phyloP scores from a whole-genome alignment of 2,888 invertebrate species.

The Idaea biselata region DNA sequence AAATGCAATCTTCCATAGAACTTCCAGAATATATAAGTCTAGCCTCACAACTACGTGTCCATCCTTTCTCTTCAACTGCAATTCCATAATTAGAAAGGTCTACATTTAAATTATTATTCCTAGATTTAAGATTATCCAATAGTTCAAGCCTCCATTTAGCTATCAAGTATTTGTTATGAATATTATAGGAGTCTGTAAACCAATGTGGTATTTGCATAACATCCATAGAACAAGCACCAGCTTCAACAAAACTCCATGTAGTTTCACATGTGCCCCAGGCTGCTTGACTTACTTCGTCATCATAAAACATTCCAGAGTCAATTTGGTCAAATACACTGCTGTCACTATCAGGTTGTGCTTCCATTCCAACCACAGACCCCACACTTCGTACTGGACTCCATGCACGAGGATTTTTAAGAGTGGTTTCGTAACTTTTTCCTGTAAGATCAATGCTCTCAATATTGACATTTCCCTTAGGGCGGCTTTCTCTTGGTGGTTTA shows the following conservation, averaged over 20 bases:
- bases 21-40: conserved; percentile 81
- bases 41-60: conserved; percentile 91
- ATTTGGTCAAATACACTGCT: conserved; percentile 88
- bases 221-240: conserved; percentile 89
- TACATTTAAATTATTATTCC: conserved; percentile 71
- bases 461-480: conserved; percentile 56
- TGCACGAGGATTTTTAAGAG: conserved; percentile 89
- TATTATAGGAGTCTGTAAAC: conserved; percentile 83
- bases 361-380: conserved; percentile 90
- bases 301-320: conserved; percentile 89
- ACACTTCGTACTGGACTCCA: conserved; percentile 95
- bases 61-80: conserved; percentile 91
- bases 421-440: conserved; percentile 85
- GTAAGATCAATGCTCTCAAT: conserved; percentile 77
- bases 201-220: conserved; percentile 89
- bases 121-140: conserved; percentile 83
- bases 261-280: conserved; percentile 91
- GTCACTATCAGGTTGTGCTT: conserved; percentile 92
- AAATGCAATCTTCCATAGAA: conserved; percentile 86
- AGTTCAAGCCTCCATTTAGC: conserved; percentile 89
- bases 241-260: conserved; percentile 90
- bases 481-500: conserved; percentile 63
- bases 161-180: conserved; percentile 82
- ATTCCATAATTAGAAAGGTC: conserved; percentile 84
- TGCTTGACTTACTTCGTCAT: conserved; percentile 87